Evolutionary conservation across 2,797 vertebrate species (phyloP).

Genomic region (Periparus ater): DNA sequence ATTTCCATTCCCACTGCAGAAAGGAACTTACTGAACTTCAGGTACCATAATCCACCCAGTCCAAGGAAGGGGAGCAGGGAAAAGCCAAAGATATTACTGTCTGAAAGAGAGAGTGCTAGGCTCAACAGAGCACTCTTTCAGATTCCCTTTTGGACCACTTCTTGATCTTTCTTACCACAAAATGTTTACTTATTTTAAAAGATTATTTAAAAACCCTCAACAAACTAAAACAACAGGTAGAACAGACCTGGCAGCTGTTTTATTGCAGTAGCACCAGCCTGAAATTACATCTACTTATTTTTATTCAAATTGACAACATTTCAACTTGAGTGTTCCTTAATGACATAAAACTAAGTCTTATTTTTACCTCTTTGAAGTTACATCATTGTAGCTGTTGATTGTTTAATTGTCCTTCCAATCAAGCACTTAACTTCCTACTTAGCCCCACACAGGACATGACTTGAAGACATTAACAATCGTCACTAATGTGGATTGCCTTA

Average conservation of each 20-base stretch:
- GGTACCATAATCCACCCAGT: neutral
- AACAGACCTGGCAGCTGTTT: neutral
- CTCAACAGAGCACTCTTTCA: neutral
- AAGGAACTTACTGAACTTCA: neutral
- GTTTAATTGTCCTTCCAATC: slow-evolving; percentile 60
- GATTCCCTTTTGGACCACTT: neutral
- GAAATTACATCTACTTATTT: slow-evolving; percentile 38
- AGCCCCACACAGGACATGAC: slow-evolving; percentile 52
- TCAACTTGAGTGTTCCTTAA: slow-evolving; percentile 43
- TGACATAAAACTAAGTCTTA: slow-evolving; percentile 39
- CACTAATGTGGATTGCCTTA: slow-evolving; percentile 65
- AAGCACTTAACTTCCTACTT: slow-evolving; percentile 61
- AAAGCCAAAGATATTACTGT: neutral
- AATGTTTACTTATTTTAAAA: neutral
- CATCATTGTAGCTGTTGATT: slow-evolving; percentile 53
- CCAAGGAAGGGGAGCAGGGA: neutral
- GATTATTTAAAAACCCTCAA: neutral
- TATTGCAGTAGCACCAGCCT: slow-evolving; percentile 14
- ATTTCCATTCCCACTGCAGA: neutral
- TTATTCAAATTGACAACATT: slow-evolving; percentile 60
- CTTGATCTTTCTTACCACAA: neutral
- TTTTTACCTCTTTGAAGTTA: slow-evolving; percentile 52
- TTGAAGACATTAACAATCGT: slow-evolving; percentile 65
- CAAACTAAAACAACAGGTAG: neutral
- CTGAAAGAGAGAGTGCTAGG: neutral